Base-by-base conservation (phyloP, 2,888 invertebrate species). In the Leptinotarsa juncta region DNA sequence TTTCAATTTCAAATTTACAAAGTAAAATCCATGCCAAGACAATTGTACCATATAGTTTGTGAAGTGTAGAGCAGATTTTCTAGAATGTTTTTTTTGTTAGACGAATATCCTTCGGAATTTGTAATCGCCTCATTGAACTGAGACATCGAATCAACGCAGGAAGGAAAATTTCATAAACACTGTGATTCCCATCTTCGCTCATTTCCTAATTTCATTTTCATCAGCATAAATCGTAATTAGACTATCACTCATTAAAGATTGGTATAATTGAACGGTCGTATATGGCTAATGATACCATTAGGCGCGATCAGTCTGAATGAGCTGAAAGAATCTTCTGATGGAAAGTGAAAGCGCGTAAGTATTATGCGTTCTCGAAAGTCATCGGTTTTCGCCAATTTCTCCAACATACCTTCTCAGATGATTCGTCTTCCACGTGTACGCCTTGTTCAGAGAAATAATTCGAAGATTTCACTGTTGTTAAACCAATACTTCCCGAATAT, bases 261-360 rank as follows among this genome's bases (percentile, higher is more conserved):
- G 16, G n/a, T 62, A 42, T 32, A 16, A 62, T 62, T 62, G 32
- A 16, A 60, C 16, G 16, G 16, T 42, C 7, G 42, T 10, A 16
- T 62, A 7, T 16, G 7, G 26, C n/a, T 62, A 62, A 62, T 62
- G 42, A 62, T 62, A 16, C 32, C 32, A 62, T 62, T 62, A 62
- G 32, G 32, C 26, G 32, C 42, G 32, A 62, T 32, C 26, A 42
- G 32, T 62, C 42, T 12, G 18, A 32, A 62, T 32, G 42, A n/a
- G n/a, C 62, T n/a, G 32, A 16, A 60, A 26, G 7, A 26, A 26
- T 60, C 26, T 20, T 60, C 60, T 5, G 15, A 1, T 14, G 16
- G 15, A 60, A 32, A 62, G 62, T 62, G 62, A 62, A 62, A 62
- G 62, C 32, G n/a, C 32, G 16, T 32, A 32, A 32, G 32, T 42